Evolutionary conservation across 2,113 vertebrate genomes (phyloP).

Genomic region (Polyodon spathula): DNA sequence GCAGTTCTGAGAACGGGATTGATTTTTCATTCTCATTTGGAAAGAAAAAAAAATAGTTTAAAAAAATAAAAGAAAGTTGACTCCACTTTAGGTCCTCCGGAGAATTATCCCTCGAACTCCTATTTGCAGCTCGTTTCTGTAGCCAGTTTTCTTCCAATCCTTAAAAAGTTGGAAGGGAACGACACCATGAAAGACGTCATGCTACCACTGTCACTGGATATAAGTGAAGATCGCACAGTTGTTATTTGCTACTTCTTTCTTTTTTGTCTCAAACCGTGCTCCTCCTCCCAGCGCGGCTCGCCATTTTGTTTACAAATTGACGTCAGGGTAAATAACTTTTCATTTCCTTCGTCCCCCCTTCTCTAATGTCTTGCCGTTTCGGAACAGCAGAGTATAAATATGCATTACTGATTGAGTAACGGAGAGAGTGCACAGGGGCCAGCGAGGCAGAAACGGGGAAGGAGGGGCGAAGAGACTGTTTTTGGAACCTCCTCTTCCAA

Average conservation of each 20-base stretch:
- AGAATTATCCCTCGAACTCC: background rate
- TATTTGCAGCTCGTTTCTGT: background rate
- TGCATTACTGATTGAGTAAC: slow-evolving; percentile 22
- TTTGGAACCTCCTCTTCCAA: slow-evolving; percentile 16
- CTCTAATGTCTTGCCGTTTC: slow-evolving; percentile 17
- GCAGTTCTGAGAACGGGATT: slow-evolving; percentile 11
- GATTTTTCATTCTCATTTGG: slow-evolving; percentile 21
- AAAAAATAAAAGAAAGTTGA: slow-evolving; percentile 19
- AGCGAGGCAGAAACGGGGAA: slow-evolving; percentile 4
- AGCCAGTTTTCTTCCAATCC: background rate
- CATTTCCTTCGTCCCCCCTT: slow-evolving; percentile 13
- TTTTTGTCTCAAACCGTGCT: background rate
- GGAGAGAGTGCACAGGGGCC: slow-evolving; percentile 3
- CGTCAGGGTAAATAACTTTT: slow-evolving; percentile 28
- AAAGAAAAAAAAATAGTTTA: too few species aligned
- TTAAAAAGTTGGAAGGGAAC: slow-evolving; percentile 1
- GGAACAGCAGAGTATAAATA: slow-evolving; percentile 12
- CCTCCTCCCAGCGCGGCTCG: slow-evolving; percentile 27
- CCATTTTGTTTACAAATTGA: slow-evolving; percentile 40
- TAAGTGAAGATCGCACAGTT: background rate
- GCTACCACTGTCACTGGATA: background rate
- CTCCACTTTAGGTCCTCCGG: slow-evolving; percentile 2
- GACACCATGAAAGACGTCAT: slow-evolving; percentile 23
- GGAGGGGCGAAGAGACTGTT: slow-evolving; percentile 29
- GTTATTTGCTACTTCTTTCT: slow-evolving; percentile 14